Base-by-base conservation (phyloP, 2,113 vertebrate species). In the Anolis sagrei region DNA sequence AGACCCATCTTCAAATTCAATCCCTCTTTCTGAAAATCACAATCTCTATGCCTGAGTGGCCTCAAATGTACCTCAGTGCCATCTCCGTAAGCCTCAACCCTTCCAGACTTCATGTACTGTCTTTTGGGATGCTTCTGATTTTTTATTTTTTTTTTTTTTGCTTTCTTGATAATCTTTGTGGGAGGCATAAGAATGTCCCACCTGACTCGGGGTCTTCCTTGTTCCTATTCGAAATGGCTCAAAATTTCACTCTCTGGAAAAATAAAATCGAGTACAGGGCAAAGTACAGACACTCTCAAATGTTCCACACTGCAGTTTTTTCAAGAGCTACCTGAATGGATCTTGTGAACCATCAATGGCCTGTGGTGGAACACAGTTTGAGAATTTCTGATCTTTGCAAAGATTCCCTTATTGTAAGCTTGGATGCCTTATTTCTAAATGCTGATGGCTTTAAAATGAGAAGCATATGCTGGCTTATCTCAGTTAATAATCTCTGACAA, bases 371-470 rank as follows among this genome's bases (percentile, higher is more conserved):
- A 6, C 73, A 49, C 74, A 29, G 16, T 73, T 39, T 73, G 70
- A 44, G 7, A 39, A 39, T 21, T 34, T 39, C 21, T 44, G 7
- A 39, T 39, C 21, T 72, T 27, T 49, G 16, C 16, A 89, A 93
- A 90, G 89, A 70, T 0, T 0, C 90, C 94, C 82, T 75, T 85
- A 36, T 83, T 73, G n/a, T 76, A 75, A 85, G 85, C 83, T 81
- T 82, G 81, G 74, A 44, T 64, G 83, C 82, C 75, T 88, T 87
- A 84, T 81, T 93, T 88, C 87, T 48, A 82, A 90, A 86, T 49
- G 79, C 19, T 27, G 32, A n/a, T 84, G 29, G 7, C 13, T 25
- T 88, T 88, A 85, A 0, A 0, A 85, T 94, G 87, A 16, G 0
- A n/a, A 13, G 29, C 29, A 11, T 23, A 29, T 68, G 29, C 27